Evolutionary conservation across 2,113 vertebrate genomes (phyloP), one percentile per base, ranked within the genome.

Genomic region (Daphoenositta chrysoptera): DNA sequence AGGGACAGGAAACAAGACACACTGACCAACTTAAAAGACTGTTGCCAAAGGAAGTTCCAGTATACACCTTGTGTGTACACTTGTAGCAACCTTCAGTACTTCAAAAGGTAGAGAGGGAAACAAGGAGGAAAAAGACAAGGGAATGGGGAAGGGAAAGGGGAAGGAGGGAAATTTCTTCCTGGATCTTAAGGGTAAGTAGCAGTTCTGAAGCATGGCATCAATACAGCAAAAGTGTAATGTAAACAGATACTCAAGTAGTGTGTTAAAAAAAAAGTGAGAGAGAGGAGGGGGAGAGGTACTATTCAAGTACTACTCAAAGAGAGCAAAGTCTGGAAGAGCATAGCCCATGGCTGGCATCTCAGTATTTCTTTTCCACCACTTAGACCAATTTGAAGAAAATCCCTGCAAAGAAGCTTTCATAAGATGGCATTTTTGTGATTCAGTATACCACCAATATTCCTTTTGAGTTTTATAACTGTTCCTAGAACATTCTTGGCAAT

Each of bases 391-490:
- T 80, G 93, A 94, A 96, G 93, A 94, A 94, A 96, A 95, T 76
- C 93, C 89, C 92, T 88, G 94, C 89, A 97, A 96, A 96, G 95
- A 44, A 95, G 92, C 97, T 94, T 96, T 95, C 79, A 87, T 92
- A 75, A 87, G 83, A 75, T 72, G 85, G 83, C 50, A 94, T 93
- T 93, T 94, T 58, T 92, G 96, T 85, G 57, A 83, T 79, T 94
- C 84, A 94, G 86, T 92, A 94, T 94, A 93, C 85, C 63, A 94
- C 92, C 94, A 96, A 97, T 97, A 97, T 96, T 94, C 94, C 93
- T 96, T 92, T 70, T 66, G 71, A 90, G 95, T 94, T 95, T 94
- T 94, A 97, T 91, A 96, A 97, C 85, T 94, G 83, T 95, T 93
- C 95, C 93, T 95, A 96, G 95, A 79, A 85, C 92, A 85, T 89